These are phyloP conservation scores for Apodemus agrarius DNA, from an alignment of 2,797 vertebrate species.

Conservation along the genomic window DNA sequence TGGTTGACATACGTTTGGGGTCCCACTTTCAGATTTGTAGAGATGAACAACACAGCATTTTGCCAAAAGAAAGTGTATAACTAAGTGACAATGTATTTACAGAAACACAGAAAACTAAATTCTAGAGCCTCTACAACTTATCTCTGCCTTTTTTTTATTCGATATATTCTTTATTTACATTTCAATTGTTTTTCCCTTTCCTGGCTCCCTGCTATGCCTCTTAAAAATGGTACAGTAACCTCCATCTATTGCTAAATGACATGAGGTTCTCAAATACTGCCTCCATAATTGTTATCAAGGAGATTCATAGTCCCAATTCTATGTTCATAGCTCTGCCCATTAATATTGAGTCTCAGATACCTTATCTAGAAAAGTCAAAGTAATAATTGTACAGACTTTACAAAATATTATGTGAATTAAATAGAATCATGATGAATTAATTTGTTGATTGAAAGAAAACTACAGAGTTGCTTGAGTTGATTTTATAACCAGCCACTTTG, in stretches of 20 bases:
- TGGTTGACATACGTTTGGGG: not conserved
- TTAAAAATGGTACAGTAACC: not conserved
- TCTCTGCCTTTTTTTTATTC: too few relatives aligned
- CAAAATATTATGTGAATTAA: conserved; percentile 28
- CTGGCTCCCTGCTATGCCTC: too few relatives aligned
- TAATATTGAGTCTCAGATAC: not conserved
- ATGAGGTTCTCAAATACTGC: conserved; percentile 1
- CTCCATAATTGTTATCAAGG: not conserved
- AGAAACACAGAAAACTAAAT: not conserved
- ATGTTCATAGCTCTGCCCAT: not conserved
- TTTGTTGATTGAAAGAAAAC: not conserved
- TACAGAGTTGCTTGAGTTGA: too few relatives aligned
- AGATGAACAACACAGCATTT: not conserved
- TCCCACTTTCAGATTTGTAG: not conserved
- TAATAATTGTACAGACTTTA: not conserved
- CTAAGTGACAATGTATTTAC: not conserved
- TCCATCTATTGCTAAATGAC: not conserved
- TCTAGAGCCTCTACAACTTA: not conserved
- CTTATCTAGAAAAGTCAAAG: not conserved
- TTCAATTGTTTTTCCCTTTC: too few relatives aligned
- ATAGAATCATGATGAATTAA: not conserved
- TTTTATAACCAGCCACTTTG: too few relatives aligned
- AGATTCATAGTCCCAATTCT: not conserved
- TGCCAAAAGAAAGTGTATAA: not conserved
- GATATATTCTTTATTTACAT: too few relatives aligned